A percentile compares a stretch with the other conserved stretches of the same genome.
phyloP scores from a whole-genome alignment of 2,888 invertebrate genomes.

The Chloroclystis v-ata region DNA sequence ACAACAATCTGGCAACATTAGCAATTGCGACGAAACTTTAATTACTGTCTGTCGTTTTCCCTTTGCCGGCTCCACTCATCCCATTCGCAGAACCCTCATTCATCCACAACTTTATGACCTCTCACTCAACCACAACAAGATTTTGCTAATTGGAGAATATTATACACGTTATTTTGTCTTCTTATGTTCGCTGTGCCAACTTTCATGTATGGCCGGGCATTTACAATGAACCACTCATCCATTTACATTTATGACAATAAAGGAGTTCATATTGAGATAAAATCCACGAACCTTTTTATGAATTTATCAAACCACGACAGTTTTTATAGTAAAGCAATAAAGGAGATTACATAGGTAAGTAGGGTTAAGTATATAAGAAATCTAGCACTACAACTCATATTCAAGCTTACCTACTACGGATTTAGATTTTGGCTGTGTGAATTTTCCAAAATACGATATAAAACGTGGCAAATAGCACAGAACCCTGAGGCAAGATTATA shows the following conservation, averaged over 20 bases:
- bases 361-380: too few species aligned
- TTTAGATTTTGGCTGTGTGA: too few species aligned
- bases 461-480: too few species aligned
- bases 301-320: too few species aligned
- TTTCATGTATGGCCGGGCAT: neutral
- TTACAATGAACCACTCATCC: neutral
- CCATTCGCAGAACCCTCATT: conserved; percentile 14
- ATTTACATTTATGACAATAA: conserved; percentile 2
- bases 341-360: too few species aligned
- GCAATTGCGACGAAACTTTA: conserved; percentile 27
- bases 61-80: conserved; percentile 10
- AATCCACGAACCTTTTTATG: too few species aligned
- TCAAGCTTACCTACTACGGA: too few species aligned
- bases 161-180: conserved; percentile 5
- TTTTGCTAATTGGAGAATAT: conserved; percentile 9
- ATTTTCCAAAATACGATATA: too few species aligned
- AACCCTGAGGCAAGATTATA: too few species aligned
- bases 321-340: too few species aligned
- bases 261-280: too few species aligned
- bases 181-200: conserved; percentile 4
- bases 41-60: conserved; percentile 35
- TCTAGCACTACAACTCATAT: too few species aligned
- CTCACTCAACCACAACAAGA: conserved; percentile 9
- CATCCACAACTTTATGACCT: conserved; percentile 13
- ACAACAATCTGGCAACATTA: conserved; percentile 5